Conservation (phyloP, 2,113 vertebrate genomes). For the Oryzias melastigma region DNA sequence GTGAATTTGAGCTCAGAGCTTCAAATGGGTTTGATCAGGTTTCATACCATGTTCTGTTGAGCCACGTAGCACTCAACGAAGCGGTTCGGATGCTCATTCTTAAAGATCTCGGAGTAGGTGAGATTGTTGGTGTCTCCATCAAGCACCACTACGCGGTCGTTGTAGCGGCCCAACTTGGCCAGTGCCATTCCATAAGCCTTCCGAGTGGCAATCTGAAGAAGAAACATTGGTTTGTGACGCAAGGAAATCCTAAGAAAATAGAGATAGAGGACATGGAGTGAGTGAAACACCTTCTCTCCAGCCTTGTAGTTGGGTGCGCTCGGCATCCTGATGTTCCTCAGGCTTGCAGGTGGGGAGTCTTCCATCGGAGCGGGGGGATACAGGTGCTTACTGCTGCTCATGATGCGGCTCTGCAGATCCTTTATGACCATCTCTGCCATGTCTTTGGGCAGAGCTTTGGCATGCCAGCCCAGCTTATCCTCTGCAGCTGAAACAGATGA, state of each 20-base stretch:
- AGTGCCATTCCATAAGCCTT: constrained; percentile 90
- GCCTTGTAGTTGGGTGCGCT: constrained; percentile 88
- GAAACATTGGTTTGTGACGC: neutral
- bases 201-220: constrained; percentile 84
- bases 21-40: neutral
- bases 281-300: constrained; percentile 86
- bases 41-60: constrained; percentile 93
- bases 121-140: constrained; percentile 96
- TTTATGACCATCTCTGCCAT: constrained; percentile 88
- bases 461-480: constrained; percentile 94
- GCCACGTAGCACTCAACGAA: constrained; percentile 95
- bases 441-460: constrained; percentile 90
- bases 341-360: constrained; percentile 83
- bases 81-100: constrained; percentile 89
- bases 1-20: neutral
- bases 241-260: neutral
- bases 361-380: constrained; percentile 84
- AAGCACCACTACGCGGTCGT: constrained; percentile 86
- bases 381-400: constrained; percentile 87
- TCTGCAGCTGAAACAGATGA: constrained; percentile 79
- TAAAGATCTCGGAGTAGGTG: constrained; percentile 92
- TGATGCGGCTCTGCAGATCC: constrained; percentile 85
- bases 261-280: neutral
- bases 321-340: constrained; percentile 89
- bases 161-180: constrained; percentile 88